Evolutionary conservation across 2,888 invertebrate species (phyloP).

Genomic region (Caenorhabditis uteleia): DNA sequence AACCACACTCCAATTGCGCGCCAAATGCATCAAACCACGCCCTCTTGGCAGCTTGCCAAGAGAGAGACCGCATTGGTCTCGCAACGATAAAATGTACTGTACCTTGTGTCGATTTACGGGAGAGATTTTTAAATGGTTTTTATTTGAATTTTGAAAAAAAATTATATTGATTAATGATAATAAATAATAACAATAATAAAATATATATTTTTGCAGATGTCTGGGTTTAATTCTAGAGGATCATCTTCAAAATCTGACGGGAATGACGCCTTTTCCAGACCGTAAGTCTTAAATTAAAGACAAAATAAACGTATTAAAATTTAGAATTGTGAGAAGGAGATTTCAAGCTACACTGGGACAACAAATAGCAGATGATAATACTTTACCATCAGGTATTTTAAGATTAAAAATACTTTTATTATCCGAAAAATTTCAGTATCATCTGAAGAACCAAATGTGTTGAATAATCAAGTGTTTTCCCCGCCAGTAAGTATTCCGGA

Average conservation of each 20-base stretch:
- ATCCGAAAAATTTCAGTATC: constrained; percentile 27
- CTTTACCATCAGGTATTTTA: constrained; percentile 29
- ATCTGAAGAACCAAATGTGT: constrained; percentile 9
- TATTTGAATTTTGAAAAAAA: no score
- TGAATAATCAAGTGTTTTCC: constrained; percentile 40
- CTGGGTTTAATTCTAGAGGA: no score
- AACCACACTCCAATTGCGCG: constrained; percentile 39
- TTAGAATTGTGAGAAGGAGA: constrained; percentile 24
- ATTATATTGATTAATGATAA: no score
- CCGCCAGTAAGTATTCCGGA: constrained; percentile 55
- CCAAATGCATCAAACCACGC: constrained; percentile 30
- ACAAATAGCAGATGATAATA: constrained; percentile 23
- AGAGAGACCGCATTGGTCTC: constrained; percentile 28
- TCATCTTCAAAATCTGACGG: constrained; percentile 41
- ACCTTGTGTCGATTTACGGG: constrained; percentile 29
- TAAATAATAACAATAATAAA: no score
- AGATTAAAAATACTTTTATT: neutral
- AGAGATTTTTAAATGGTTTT: no score
- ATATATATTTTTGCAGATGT: no score
- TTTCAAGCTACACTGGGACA: constrained; percentile 26
- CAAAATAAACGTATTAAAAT: constrained; percentile 5
- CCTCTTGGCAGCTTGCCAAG: constrained; percentile 35
- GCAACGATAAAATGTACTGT: constrained; percentile 15
- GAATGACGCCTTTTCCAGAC: constrained; percentile 51
- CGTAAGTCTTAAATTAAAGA: constrained; percentile 37